Percentiles rank a stretch among this genome's conserved stretches.
Conservation (phyloP, 2,888 invertebrate genomes). For the Pammene aurita region DNA sequence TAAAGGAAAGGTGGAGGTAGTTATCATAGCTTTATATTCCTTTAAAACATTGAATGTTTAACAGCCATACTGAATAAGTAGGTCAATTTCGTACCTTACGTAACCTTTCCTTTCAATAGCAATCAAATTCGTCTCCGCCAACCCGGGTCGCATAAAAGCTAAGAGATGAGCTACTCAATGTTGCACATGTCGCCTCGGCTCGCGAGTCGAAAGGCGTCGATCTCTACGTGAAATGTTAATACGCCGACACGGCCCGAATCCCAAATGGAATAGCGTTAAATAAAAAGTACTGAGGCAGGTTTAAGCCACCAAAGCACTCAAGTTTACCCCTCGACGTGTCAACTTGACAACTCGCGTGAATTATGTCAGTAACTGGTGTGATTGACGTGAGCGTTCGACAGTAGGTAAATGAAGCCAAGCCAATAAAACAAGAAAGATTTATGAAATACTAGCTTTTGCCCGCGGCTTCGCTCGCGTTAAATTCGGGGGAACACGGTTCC, state of each 20-base stretch:
- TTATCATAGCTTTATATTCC: too few relatives aligned
- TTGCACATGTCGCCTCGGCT: conserved; percentile 45
- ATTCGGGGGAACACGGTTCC: too few relatives aligned
- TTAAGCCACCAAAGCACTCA: too few relatives aligned
- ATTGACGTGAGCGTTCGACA: too few relatives aligned
- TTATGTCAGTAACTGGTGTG: too few relatives aligned
- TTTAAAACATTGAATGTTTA: neutral
- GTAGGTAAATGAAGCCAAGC: too few relatives aligned
- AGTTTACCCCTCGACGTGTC: too few relatives aligned
- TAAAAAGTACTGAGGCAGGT: conserved; percentile 44
- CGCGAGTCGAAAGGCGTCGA: conserved; percentile 24
- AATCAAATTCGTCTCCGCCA: conserved; percentile 9
- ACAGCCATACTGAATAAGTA: neutral
- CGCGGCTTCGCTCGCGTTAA: too few relatives aligned
- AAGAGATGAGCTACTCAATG: conserved; percentile 53
- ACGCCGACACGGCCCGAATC: conserved; percentile 53
- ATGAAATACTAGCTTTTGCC: too few relatives aligned
- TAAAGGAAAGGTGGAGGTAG: too few relatives aligned
- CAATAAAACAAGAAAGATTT: too few relatives aligned
- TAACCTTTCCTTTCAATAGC: conserved; percentile 15
- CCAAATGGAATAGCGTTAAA: conserved; percentile 57
- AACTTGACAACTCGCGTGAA: too few relatives aligned
- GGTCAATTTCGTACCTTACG: neutral
- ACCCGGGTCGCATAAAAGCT: conserved; percentile 39
- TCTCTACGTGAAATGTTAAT: conserved; percentile 57